Evolutionary conservation across 2,797 vertebrate genomes (phyloP), one percentile per base, ranked within the genome.

Genomic region (Phataginus tricuspis): DNA sequence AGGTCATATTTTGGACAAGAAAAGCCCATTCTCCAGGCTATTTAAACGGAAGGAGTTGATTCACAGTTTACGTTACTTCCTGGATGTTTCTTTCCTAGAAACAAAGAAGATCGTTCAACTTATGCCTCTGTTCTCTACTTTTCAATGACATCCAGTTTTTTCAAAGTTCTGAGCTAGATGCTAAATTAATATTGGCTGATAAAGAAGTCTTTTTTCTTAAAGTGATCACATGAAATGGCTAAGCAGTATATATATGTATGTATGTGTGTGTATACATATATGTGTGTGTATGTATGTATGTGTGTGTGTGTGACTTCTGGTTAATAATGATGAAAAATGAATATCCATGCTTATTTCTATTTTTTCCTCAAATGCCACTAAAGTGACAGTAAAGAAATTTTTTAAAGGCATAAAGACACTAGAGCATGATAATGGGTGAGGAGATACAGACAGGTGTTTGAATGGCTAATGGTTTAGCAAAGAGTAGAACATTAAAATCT

Each of bases 1-100:
- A 96, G 34, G 61, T 63, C 34, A 25, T 21, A 45, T 63, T 95
- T 80, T 39, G 78, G 29, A 42, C 84, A 66, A 91, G 34, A 93
- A 78, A 21, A 82, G 31, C 27, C 9, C 9, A 31, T 9, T 77
- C 6, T 27, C 29, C 11, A 89, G 27, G 57, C 18, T 9, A 19
- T 89, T 68, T 78, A 66, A 85, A 45, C 57, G 27, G 25, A n/a
- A 94, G 72, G 13, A 69, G 5, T 37, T 66, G 21, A 57, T 13
- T 19, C 59, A 90, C 16, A 19, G 11, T 64, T 94, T 51, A n/a
- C 37, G 55, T 91, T 57, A 45, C 14, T 94, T 64, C n/a, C 25
- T 78, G 61, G 39, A 37, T 77, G 53, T 71, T 78, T n/a, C 21
- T 63, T 39, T 69, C 34, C 23, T 68, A 61, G 21, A 42, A 34